Base-by-base conservation (phyloP, 2,113 vertebrate species). In the Oryzias woworae region DNA sequence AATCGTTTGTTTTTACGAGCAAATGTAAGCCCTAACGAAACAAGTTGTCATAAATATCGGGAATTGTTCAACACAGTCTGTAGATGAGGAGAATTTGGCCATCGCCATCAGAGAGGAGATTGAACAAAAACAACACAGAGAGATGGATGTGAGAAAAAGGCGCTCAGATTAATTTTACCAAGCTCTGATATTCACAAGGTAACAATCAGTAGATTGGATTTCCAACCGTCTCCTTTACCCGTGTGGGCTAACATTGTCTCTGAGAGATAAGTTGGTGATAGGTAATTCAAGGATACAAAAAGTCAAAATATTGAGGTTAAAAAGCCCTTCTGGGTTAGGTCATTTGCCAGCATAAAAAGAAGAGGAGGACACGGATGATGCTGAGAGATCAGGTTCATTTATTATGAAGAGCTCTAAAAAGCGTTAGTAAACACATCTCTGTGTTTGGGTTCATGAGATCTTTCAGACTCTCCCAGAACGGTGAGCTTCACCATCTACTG, bases 81-180 rank as follows among this genome's bases (percentile, higher is more conserved):
- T 53, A 8, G 23, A 15, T 43, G 53, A 53, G 43, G 13, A 36
- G 31, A 41, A 53, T 60, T 63, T 71, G 50, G 36, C 45, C 56
- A 16, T 64, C 47, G 7, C 58, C 44, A 52, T 47, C 2, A 28
- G 26, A 28, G 10, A 10, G 36, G 36, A 36, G 36, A 36, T 12
- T 8, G 8, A 36, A 68, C 66, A 77, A 82, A 77, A 75, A 66
- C 54, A 82, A 84, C 75, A 86, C 80, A 84, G 74, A 68, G 69
- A 71, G 66, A 66, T 78, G 85, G 74, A 83, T 90, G 83, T 87
- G 86, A 82, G 85, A 84, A 79, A 61, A 81, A 74, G 69, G 69
- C 55, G 55, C 56, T 73, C 7, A 1, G 24, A 65, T 58, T 75
- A 59, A 80, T 82, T 80, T 69, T 31, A 36, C 57, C 36, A 31